A percentile compares a stretch with the other conserved stretches of the same genome.
These are phyloP conservation scores for Tarsius wallacei DNA, from an alignment of 2,797 vertebrate species.

Conservation along the genomic window DNA sequence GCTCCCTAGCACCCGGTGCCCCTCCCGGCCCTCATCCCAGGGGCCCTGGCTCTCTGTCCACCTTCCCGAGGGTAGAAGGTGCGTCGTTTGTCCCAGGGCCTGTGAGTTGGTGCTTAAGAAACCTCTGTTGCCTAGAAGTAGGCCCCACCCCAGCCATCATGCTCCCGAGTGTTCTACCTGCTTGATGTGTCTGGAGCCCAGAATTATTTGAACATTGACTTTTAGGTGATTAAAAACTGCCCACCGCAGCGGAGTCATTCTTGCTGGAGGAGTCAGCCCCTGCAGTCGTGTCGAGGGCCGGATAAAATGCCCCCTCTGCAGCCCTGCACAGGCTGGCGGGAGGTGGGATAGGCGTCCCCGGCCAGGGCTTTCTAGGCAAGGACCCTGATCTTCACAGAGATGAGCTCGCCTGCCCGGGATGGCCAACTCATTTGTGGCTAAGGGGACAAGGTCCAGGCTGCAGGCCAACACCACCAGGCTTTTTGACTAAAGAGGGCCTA, in stretches of 20 bases:
- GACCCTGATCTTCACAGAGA: not conserved
- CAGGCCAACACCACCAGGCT: not conserved
- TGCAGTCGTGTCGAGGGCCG: not conserved
- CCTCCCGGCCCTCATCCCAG: not conserved
- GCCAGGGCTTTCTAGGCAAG: not conserved
- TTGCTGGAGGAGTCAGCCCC: not conserved
- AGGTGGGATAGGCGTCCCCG: not conserved
- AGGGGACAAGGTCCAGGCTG: not conserved
- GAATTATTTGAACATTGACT: constrained; percentile 39
- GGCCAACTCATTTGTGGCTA: not conserved
- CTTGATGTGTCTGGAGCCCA: constrained; percentile 6
- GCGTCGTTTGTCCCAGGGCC: not conserved
- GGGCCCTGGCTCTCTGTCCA: constrained; percentile 7
- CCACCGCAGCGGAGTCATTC: not conserved
- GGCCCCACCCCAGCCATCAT: not conserved
- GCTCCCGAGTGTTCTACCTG: not conserved
- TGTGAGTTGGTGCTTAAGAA: not conserved
- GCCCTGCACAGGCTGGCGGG: no score
- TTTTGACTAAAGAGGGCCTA: not conserved
- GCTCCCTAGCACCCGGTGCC: not conserved
- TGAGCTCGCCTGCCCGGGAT: not conserved
- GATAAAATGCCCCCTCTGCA: not conserved
- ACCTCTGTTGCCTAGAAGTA: not conserved
- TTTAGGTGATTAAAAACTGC: not conserved
- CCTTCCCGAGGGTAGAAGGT: not conserved